A percentile compares a stretch with the other conserved stretches of the same genome.
Conservation (phyloP, 92 coral and sea anemone genomes). For the Epizoanthus illoricatus region DNA sequence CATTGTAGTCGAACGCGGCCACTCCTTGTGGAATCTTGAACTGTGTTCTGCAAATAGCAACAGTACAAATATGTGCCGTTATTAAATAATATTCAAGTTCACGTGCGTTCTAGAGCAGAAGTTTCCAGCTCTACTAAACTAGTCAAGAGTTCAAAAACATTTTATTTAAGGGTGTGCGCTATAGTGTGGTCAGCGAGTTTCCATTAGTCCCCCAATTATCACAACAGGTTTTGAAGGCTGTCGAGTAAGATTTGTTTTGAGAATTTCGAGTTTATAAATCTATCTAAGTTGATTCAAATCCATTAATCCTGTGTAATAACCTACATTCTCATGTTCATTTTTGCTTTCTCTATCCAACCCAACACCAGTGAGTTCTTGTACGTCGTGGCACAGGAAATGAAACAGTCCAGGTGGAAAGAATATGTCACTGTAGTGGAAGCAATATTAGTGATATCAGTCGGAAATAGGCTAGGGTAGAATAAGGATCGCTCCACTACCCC, state of each 20-base stretch:
- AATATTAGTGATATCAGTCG: neutral
- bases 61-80: neutral
- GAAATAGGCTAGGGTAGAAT: neutral
- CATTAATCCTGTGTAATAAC: slow-evolving; percentile 18
- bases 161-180: too few species aligned
- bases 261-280: too few species aligned
- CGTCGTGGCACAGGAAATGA: slow-evolving; percentile 92
- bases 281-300: too few species aligned
- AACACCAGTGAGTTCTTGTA: slow-evolving; percentile 89
- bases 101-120: too few species aligned
- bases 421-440: slow-evolving; percentile 67
- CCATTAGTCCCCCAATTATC: too few species aligned
- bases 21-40: slow-evolving; percentile 98
- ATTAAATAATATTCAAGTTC: neutral
- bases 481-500: too few species aligned
- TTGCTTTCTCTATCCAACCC: slow-evolving; percentile 97
- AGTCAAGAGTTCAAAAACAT: too few species aligned
- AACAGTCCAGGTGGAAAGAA: slow-evolving; percentile 90
- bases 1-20: slow-evolving; percentile 95
- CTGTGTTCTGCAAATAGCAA: slow-evolving; percentile 58
- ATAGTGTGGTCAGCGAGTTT: too few species aligned
- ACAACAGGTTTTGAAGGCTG: too few species aligned
- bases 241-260: too few species aligned
- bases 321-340: slow-evolving; percentile 92
- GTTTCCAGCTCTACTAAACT: too few species aligned